Evolutionary conservation across 92 coral and sea anemone genomes (phyloP), one percentile per base, ranked within the genome.

Genomic region (Ricordea florida): DNA sequence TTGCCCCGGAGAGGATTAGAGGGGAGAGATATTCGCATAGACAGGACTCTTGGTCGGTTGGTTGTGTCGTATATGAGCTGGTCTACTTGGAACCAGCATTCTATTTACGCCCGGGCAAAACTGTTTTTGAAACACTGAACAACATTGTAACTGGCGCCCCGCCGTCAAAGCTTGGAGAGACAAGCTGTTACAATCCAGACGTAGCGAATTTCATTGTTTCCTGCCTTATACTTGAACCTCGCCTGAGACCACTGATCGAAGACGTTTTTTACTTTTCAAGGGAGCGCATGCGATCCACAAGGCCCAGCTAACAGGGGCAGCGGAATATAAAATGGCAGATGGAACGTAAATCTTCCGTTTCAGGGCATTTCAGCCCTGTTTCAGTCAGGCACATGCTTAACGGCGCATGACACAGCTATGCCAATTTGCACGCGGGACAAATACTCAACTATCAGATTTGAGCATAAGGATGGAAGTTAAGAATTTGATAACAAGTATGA

Each of bases 1-100:
- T 79, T 40, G 88, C 94, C 32, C 94, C 94, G 15, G 94, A 89
- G 65, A 80, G 85, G 25, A 85, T 89, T 22, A 60, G 57, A 30
- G 94, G 94, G 10, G 61, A 73, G 40, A 50, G 84, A 3, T 61
- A 72, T 72, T 66, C 87, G 2, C 74, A 51, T 5, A 85, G 76
- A 31, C 88, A 89, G 31, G 82, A 55, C 10, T 52, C 87, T 1
- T 89, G 94, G 94, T 40, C 86, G 44, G 40, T 89, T 14, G 94
- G 94, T 13, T 89, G 94, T 28, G 74, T 85, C 34, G 74, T 69
- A 2, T 89, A 80, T 41, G 94, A 89, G 18, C 42, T 89, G 83
- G 71, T 56, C 11, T 51, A 80, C 38, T 32, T 70, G 17, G 90
- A 85, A 57, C 86, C 91, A 0, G 94, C 94, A 15, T 89, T 80